A percentile compares a stretch with the other conserved stretches of the same genome.
These are phyloP conservation scores for Anas flavirostris DNA, from an alignment of 2,797 vertebrate genomes.

Conservation along the genomic window DNA sequence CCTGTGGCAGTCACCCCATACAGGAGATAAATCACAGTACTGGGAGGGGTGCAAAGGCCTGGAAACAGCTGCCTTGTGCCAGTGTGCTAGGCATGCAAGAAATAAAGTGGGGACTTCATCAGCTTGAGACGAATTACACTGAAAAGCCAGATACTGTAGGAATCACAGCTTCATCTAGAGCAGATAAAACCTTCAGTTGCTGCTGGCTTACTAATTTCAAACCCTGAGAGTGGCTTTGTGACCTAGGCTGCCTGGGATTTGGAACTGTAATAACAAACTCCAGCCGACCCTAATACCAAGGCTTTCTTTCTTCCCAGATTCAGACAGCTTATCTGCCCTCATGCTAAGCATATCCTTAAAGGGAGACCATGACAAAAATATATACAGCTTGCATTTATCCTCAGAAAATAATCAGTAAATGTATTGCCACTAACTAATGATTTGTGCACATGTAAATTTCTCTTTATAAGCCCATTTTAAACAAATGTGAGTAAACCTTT, in stretches of 20 bases:
- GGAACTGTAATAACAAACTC: background rate
- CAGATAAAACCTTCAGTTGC: background rate
- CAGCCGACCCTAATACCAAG: background rate
- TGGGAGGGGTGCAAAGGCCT: background rate
- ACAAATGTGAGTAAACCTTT: background rate
- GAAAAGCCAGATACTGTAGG: background rate
- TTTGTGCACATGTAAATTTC: background rate
- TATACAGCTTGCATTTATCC: background rate
- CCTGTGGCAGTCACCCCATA: constrained; percentile 6
- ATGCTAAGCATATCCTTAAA: background rate
- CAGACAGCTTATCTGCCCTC: background rate
- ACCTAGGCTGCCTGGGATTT: background rate
- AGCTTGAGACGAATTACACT: background rate
- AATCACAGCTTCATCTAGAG: background rate
- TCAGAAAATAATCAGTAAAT: background rate
- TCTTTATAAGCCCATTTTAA: background rate
- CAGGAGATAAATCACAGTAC: constrained; percentile 39
- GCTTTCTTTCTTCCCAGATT: background rate
- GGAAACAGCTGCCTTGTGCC: constrained; percentile 7
- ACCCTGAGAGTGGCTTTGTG: background rate
- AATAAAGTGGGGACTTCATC: constrained; percentile 40
- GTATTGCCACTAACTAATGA: background rate
- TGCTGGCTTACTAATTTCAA: background rate
- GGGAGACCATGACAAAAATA: background rate
- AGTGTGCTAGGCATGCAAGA: background rate